phyloP scores from a whole-genome alignment of 2,888 invertebrate species.

The Altica lythri region DNA sequence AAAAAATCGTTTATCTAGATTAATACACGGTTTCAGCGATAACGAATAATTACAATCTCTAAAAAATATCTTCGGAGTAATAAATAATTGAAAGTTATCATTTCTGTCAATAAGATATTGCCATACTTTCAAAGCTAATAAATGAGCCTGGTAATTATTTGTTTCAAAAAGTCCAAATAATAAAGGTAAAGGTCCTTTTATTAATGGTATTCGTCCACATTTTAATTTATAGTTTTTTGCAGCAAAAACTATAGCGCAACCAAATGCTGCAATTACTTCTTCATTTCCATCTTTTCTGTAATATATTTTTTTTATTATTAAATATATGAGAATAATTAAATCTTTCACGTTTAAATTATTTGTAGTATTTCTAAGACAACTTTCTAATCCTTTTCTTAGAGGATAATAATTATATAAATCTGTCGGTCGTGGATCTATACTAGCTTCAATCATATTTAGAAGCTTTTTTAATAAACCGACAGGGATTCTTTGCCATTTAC shows the following conservation, averaged over 20 bases:
- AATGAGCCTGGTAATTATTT: conserved; percentile 56
- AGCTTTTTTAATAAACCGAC: conserved; percentile 55
- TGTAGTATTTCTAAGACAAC: conserved; percentile 61
- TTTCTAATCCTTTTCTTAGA: conserved; percentile 61
- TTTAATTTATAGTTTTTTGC: conserved; percentile 58
- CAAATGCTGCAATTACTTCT: conserved; percentile 54
- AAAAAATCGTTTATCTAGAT: conserved; percentile 61
- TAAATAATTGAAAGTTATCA: conserved; percentile 56
- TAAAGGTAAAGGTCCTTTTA: conserved; percentile 58
- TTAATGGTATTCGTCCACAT: conserved; percentile 52
- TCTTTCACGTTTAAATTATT: conserved; percentile 59
- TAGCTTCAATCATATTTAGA: conserved; percentile 58
- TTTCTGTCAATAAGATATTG: conserved; percentile 63
- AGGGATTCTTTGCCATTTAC: conserved; percentile 57
- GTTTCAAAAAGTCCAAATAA: conserved; percentile 61
- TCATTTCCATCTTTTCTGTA: conserved; percentile 53
- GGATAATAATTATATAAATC: conserved; percentile 49
- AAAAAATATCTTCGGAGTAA: conserved; percentile 60
- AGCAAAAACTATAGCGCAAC: conserved; percentile 59
- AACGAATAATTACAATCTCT: conserved; percentile 57
- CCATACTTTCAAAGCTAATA: conserved; percentile 62
- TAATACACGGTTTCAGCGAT: conserved; percentile 53
- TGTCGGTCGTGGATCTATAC: conserved; percentile 48
- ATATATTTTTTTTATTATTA: conserved; percentile 59
- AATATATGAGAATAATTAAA: conserved; percentile 57